Conservation (phyloP, 2,797 vertebrate genomes). For the Streptopelia turtur region DNA sequence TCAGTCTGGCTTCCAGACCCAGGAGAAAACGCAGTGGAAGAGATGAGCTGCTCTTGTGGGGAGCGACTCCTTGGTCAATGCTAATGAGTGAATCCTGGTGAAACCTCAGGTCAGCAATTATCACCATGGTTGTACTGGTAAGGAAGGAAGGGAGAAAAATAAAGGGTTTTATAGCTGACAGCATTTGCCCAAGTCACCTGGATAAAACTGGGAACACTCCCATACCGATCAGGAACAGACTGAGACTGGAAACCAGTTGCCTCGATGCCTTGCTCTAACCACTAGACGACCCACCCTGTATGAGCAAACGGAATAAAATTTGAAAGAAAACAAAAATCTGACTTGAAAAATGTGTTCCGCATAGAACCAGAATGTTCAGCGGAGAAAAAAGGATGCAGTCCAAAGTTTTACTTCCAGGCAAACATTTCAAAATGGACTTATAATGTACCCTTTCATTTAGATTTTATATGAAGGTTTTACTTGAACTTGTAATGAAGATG, state of each 20-base stretch:
- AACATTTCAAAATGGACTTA: constrained; percentile 75
- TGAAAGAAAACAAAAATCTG: constrained; percentile 63
- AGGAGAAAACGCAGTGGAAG: background rate
- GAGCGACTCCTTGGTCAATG: fast-evolving
- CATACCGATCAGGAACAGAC: constrained; percentile 26
- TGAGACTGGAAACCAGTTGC: constrained; percentile 51
- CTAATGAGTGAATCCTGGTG: background rate
- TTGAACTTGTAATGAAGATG: constrained; percentile 78
- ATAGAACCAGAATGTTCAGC: constrained; percentile 45
- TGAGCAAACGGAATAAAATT: constrained; percentile 66
- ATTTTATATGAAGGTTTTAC: constrained; percentile 78
- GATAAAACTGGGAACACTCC: background rate
- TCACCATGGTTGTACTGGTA: background rate
- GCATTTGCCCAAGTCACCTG: constrained; percentile 23
- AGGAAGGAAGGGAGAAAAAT: background rate
- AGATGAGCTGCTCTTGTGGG: background rate
- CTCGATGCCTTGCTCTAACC: constrained; percentile 58
- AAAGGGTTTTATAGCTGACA: background rate
- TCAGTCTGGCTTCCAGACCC: background rate
- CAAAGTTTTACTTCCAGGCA: constrained; percentile 75
- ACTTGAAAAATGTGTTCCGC: constrained; percentile 48
- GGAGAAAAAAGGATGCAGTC: constrained; percentile 61
- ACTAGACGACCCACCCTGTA: constrained; percentile 59
- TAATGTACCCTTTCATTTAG: constrained; percentile 79
- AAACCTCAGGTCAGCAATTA: background rate